Evolutionary conservation across 2,113 vertebrate species (phyloP).

Genomic region (Phalacrocorax carbo): DNA sequence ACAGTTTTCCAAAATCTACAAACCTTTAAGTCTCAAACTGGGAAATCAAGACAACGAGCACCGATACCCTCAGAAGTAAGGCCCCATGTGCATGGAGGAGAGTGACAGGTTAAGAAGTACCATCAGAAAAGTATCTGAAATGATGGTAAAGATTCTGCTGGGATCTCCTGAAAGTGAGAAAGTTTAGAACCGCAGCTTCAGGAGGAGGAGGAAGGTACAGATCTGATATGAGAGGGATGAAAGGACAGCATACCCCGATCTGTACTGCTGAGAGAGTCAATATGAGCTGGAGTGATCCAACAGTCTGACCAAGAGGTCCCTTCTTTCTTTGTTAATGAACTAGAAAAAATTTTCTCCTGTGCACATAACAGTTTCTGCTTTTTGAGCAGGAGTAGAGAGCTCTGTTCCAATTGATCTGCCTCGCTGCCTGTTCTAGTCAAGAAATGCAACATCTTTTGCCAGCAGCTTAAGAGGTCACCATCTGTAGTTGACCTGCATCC

Average conservation of each 20-base stretch:
- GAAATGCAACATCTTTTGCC: background rate
- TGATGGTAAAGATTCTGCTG: background rate
- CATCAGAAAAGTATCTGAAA: background rate
- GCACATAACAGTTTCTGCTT: background rate
- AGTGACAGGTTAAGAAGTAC: background rate
- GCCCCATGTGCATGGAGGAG: rapidly evolving
- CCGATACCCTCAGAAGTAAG: background rate
- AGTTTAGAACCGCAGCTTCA: background rate
- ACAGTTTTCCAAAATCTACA: background rate
- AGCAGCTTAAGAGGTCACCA: background rate
- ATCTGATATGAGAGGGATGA: background rate
- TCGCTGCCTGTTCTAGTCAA: background rate
- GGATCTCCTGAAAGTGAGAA: background rate
- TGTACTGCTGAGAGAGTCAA: background rate
- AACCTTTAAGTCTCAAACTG: background rate
- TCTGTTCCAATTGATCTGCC: background rate
- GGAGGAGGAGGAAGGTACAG: background rate
- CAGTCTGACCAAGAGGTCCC: background rate
- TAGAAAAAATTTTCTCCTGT: background rate
- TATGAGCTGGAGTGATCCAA: background rate
- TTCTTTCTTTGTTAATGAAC: background rate
- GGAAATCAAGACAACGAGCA: background rate
- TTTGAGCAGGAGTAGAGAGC: background rate
- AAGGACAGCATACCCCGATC: background rate
- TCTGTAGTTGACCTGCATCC: background rate